phyloP scores from a whole-genome alignment of 2,888 invertebrate species.

The Protonemura montana region DNA sequence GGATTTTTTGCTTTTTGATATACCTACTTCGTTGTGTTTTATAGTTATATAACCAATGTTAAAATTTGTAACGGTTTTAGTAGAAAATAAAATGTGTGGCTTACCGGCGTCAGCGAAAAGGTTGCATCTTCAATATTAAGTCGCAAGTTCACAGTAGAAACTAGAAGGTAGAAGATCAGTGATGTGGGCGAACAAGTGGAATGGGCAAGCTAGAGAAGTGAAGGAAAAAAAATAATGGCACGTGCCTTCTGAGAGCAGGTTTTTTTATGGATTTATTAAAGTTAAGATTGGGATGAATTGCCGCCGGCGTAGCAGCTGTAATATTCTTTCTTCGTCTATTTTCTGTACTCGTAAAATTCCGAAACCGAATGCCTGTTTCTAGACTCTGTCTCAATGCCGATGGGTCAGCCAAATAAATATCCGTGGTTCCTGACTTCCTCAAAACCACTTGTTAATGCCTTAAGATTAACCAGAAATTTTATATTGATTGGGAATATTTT shows the following conservation, averaged over 20 bases:
- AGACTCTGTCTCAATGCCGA: background rate
- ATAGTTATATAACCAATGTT: no score
- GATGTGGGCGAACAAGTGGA: no score
- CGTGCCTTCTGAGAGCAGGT: slow-evolving; percentile 33
- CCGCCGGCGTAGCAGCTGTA: slow-evolving; percentile 13
- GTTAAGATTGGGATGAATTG: slow-evolving; percentile 28
- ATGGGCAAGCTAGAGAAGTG: background rate
- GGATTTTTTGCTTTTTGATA: no score
- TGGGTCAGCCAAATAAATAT: background rate
- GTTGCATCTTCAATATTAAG: no score
- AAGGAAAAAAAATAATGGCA: slow-evolving; percentile 21
- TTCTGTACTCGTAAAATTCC: background rate
- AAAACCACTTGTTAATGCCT: background rate
- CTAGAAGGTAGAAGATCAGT: no score
- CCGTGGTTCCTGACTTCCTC: background rate
- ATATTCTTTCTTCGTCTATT: slow-evolving; percentile 14
- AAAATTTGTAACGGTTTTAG: no score
- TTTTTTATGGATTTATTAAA: slow-evolving; percentile 34
- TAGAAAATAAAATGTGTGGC: no score
- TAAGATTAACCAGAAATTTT: background rate
- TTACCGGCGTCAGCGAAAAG: no score
- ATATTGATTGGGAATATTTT: background rate
- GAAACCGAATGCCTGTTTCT: background rate
- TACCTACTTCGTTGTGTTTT: no score
- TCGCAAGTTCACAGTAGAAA: no score